A percentile compares a stretch with the other conserved stretches of the same genome.
Evolutionary conservation across 92 coral and sea anemone genomes (phyloP).

Genomic region (Galaxea fascicularis): DNA sequence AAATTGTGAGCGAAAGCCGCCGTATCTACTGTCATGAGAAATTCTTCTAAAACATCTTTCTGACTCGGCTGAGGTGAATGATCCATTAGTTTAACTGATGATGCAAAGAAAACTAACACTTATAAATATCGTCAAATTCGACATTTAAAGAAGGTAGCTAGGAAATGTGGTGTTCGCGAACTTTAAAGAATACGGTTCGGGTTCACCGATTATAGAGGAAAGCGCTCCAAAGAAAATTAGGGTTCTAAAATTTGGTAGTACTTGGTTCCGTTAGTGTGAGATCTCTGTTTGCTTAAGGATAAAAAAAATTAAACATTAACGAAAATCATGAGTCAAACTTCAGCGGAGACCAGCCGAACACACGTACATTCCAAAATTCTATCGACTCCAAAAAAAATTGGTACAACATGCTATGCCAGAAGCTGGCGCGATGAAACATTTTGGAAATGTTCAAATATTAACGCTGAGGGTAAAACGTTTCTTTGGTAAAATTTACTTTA

Average conservation of each 20-base stretch:
- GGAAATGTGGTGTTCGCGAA: background rate
- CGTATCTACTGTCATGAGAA: too few species aligned
- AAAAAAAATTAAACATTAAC: constrained; percentile 17
- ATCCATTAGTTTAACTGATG: too few species aligned
- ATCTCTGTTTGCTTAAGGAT: background rate
- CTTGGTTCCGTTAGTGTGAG: background rate
- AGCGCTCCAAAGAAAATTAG: background rate
- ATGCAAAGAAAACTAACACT: too few species aligned
- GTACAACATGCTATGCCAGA: background rate
- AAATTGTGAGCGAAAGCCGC: too few species aligned
- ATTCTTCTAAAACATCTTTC: too few species aligned
- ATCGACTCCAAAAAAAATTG: background rate
- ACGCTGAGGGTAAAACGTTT: too few species aligned
- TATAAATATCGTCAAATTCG: too few species aligned
- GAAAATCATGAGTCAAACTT: background rate
- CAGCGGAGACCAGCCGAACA: background rate
- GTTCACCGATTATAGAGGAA: background rate
- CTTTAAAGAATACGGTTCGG: background rate
- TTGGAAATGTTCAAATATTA: too few species aligned
- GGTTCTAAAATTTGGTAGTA: background rate
- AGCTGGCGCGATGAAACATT: background rate
- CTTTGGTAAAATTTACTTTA: too few species aligned
- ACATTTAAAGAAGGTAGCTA: too few species aligned
- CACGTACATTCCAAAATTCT: too few species aligned
- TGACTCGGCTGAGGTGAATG: too few species aligned